Evolutionary conservation across 2,888 invertebrate genomes (phyloP).

Genomic region (Anaspis maculata): DNA sequence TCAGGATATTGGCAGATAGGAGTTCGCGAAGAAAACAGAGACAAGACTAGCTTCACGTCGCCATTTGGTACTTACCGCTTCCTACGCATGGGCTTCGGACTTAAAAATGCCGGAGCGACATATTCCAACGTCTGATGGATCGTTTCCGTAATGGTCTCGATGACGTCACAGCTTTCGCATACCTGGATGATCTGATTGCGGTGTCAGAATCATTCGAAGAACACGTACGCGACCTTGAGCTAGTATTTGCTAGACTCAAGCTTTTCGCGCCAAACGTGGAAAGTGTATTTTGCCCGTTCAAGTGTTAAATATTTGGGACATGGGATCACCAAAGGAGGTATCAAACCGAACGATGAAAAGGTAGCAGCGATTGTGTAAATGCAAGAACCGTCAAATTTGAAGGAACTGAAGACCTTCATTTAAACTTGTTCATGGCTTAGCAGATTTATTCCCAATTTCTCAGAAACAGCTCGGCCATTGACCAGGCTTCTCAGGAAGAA

Average conservation of each 20-base stretch:
- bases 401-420: constrained; percentile 1
- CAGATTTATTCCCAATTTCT: constrained; percentile 6
- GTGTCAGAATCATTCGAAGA: constrained; percentile 8
- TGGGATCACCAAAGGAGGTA: constrained; percentile 1
- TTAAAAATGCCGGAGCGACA: constrained; percentile 10
- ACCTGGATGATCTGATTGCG: constrained; percentile 12
- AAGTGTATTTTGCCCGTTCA: constrained; percentile 6
- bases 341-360: not conserved
- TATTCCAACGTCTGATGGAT: constrained; percentile 14
- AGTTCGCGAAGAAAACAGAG: constrained; percentile 5
- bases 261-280: no score
- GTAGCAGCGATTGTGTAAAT: not conserved
- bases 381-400: not conserved
- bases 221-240: constrained; percentile 10
- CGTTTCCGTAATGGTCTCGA: constrained; percentile 8
- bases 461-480: not conserved
- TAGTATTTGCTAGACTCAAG: constrained; percentile 10
- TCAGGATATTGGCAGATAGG: constrained; percentile 11
- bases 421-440: constrained; percentile 8
- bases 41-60: constrained; percentile 11
- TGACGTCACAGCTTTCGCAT: constrained; percentile 8
- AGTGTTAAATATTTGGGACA: constrained; percentile 7
- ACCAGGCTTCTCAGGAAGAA: not conserved
- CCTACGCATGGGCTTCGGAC: constrained; percentile 11
- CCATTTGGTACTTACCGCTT: constrained; percentile 10